Conservation (phyloP, 2,113 vertebrate genomes). For the Brevimyrus niger region DNA sequence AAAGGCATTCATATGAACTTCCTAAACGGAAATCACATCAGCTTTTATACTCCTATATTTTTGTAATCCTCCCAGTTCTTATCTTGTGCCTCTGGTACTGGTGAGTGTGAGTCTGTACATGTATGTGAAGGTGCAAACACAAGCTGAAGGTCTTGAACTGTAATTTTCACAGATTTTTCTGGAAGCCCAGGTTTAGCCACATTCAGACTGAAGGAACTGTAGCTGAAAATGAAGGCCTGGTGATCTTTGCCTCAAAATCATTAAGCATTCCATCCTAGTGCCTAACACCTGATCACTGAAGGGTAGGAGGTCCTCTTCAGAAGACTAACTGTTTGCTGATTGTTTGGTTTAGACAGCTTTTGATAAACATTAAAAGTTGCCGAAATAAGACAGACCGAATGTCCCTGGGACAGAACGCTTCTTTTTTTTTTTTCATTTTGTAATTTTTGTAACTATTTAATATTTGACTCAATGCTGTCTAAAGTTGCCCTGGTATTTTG, state of each 20-base stretch:
- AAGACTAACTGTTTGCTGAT: not conserved
- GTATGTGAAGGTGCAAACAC: not conserved
- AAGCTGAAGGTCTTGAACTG: constrained; percentile 13
- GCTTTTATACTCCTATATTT: not conserved
- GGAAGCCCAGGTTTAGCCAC: constrained; percentile 29
- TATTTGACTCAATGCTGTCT: not conserved
- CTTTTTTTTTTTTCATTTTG: not conserved
- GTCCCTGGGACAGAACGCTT: not conserved
- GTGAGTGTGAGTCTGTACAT: not conserved
- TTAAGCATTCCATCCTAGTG: constrained; percentile 41
- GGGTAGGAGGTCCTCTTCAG: constrained; percentile 24
- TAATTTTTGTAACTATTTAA: not conserved
- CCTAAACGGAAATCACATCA: not conserved
- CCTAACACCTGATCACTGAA: constrained; percentile 32
- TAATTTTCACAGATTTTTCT: not conserved
- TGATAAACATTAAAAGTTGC: not conserved
- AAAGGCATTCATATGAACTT: not conserved
- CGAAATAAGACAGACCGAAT: not conserved
- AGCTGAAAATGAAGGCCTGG: constrained; percentile 39
- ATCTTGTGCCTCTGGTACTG: not conserved
- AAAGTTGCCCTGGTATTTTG: not conserved
- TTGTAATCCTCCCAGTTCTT: not conserved
- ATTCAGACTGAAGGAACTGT: constrained; percentile 37
- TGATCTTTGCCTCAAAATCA: constrained; percentile 19
- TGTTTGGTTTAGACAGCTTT: not conserved